Base-by-base conservation (phyloP, 2,888 invertebrate species). In the Lordiphosa fenestrarum region DNA sequence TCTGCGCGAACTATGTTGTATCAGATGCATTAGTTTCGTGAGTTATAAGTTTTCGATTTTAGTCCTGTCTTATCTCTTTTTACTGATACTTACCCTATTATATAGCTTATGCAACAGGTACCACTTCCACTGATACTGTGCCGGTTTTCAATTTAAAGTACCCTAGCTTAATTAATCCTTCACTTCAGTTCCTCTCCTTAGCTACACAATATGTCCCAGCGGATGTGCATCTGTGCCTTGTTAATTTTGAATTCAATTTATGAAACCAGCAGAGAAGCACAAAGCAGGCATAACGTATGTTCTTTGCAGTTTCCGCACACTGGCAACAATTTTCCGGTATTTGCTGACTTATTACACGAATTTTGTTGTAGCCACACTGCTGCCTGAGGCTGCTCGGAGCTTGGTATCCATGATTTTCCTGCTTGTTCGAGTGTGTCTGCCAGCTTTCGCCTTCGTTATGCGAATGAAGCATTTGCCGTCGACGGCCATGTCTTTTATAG, bases 401-500 rank as follows among this genome's bases (percentile, higher is more conserved):
- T 44, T 49, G 51, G 44, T 57, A 69, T 59, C 41, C 23, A 48
- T 39, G 42, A 35, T 42, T 52, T 49, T 13, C 44, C 30, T 48
- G 25, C 39, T 6, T 48, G 7, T 36, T 25, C 47, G 12, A 10
- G 25, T n/a, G 35, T 30, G 33, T 25, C 21, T 23, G 21, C 13
- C 47, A 49, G 37, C 62, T 62, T 53, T 61, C 62, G 70, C 65
- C 55, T 51, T 53, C 67, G 62, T 66, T 51, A 60, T 64, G 68
- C 65, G 73, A 85, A 84, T 85, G 77, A 82, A 73, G 66, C 64
- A 68, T 33, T 15, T 67, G 66, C 33, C 68, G 44, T 53, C 66
- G 60, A 49, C 55, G 53, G 42, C 37, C 44, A 39, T 51, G 57
- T 64, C 77, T 85, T 85, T 85, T 85, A 85, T 85, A 85, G 70